Percentiles rank a stretch among this genome's conserved stretches.
phyloP scores from a whole-genome alignment of 2,888 invertebrate species.

The Stictocephala bisonia region DNA sequence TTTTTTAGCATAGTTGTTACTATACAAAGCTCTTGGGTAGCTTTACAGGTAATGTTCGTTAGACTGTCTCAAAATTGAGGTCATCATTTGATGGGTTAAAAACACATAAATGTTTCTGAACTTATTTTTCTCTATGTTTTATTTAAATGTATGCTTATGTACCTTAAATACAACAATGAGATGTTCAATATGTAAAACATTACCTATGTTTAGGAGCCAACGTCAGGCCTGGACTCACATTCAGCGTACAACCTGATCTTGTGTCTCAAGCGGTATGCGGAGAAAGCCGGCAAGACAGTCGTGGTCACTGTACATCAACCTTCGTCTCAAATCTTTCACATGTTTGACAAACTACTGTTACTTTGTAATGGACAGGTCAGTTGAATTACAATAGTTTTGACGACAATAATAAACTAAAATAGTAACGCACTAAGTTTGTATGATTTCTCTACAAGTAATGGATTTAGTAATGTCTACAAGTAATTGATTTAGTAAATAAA shows the following conservation, averaged over 20 bases:
- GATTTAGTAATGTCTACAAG: neutral
- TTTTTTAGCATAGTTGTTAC: too few relatives aligned
- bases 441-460: constrained; percentile 7
- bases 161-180: too few relatives aligned
- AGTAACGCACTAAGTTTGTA: too few relatives aligned
- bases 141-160: too few relatives aligned
- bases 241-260: constrained; percentile 80
- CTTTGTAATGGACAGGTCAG: constrained; percentile 73
- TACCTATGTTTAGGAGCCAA: constrained; percentile 83
- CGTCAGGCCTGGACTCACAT: constrained; percentile 84
- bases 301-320: constrained; percentile 86
- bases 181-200: too few relatives aligned
- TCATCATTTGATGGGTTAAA: too few relatives aligned
- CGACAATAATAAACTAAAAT: too few relatives aligned
- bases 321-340: constrained; percentile 85
- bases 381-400: neutral
- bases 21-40: too few relatives aligned
- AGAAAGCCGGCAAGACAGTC: constrained; percentile 80
- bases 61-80: too few relatives aligned
- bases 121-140: too few relatives aligned
- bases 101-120: too few relatives aligned
- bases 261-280: constrained; percentile 78
- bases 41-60: too few relatives aligned
- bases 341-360: constrained; percentile 80
- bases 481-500: neutral